Evolutionary conservation across 2,888 invertebrate species (phyloP), one percentile per base, ranked within the genome.

Genomic region (Eilema depressum): DNA sequence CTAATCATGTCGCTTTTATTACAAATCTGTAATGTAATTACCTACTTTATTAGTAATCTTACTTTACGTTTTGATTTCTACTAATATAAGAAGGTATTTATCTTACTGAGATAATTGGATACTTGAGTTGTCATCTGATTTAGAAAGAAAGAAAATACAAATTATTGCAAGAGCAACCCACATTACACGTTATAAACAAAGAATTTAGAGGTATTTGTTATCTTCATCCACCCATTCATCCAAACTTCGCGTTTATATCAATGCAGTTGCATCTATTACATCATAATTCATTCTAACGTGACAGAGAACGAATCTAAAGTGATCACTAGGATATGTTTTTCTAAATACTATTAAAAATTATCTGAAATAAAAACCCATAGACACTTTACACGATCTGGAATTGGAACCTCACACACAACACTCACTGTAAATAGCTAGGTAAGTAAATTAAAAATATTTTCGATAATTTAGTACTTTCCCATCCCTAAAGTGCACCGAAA

Each of bases 401-500:
- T 25, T 57, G 25, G 25, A 23, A 56, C 56, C 1, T 56, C 56
- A n/a, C 3, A 11, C 23, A 57, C 2, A 10, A 25, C 3, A 57
- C 10, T 0, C 14, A 25, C 57, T 25, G 11, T 37, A 1, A 62
- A 5, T n/a, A n/a, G n/a, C n/a, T 2, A 12, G 12, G 12, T 17
- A 11, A 63, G 17, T 41, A 20, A 25, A 63, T 1, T 25, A 41
- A 41, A 25, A 47, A 28, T n/a, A 12, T n/a, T 12, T 25, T 25
- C 4, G 41, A 33, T 3, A 12, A 62, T 47, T 60, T 60, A 0
- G 26, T 59, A 26, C 1, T 56, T 70, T 64, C 69, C n/a, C 83
- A 83, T 81, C 82, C 81, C 83, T 82, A 81, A 63, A 76, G 28
- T 74, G 66, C 37, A 78, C 81, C 81, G 66, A 82, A 83, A 82